Evolutionary conservation across 2,113 vertebrate genomes (phyloP).

Genomic region (Mystacornis crossleyi): DNA sequence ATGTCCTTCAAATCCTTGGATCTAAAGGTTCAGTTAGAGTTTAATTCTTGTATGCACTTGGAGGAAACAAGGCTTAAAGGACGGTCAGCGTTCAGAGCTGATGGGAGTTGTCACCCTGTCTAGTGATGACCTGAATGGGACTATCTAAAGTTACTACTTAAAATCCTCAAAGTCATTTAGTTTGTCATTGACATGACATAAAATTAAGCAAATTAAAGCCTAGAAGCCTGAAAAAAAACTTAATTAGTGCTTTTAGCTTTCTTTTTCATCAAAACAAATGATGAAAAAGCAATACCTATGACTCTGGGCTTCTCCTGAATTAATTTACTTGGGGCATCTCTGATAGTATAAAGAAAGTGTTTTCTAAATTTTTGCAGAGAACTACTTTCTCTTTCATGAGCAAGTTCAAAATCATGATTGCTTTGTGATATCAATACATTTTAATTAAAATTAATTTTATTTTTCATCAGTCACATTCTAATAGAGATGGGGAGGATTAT

Average conservation of each 20-base stretch:
- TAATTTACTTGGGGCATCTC: background rate
- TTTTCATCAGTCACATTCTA: background rate
- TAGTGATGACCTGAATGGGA: background rate
- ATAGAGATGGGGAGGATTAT: background rate
- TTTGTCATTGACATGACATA: background rate
- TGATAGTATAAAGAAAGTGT: background rate
- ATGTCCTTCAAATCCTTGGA: background rate
- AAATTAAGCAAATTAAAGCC: background rate
- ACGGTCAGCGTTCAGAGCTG: background rate
- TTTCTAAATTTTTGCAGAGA: background rate
- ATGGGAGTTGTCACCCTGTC: background rate
- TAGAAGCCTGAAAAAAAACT: background rate
- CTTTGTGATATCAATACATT: conserved; percentile 14
- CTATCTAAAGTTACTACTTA: background rate
- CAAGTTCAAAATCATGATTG: conserved; percentile 9
- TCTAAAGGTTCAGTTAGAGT: background rate
- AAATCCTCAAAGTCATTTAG: background rate
- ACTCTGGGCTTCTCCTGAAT: background rate
- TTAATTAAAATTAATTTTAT: conserved; percentile 43
- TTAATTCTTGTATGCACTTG: background rate
- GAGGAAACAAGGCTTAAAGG: background rate
- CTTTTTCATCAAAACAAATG: background rate
- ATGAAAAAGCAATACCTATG: background rate
- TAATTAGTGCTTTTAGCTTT: background rate
- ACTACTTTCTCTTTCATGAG: background rate